Base-by-base conservation (phyloP, 2,113 vertebrate species). In the Shinisaurus crocodilurus region DNA sequence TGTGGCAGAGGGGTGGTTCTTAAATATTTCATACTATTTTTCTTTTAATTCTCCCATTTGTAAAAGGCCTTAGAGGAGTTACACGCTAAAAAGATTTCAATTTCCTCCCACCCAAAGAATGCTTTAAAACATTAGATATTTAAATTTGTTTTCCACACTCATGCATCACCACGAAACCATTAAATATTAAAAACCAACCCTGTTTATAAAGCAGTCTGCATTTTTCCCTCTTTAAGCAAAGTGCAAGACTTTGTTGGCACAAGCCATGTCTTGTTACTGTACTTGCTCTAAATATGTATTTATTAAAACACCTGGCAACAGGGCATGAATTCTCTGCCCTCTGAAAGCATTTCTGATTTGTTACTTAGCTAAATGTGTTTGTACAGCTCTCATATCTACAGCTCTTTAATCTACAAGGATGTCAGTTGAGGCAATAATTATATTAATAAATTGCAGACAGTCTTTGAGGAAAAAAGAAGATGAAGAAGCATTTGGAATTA, bases 401-500 rank as follows among this genome's bases (percentile, higher is more conserved):
- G 94, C 93, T 93, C 89, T 89, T 95, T 96, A 97, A 96, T 94
- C 95, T 90, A 95, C 90, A 94, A 90, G 60, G 92, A 91, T 95
- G 95, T 94, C 96, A 96, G 89, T 57, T 92, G 92, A 95, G 72
- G 90, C 89, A 96, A 93, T 96, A 96, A 96, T 96, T 96, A 95
- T 88, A 95, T 96, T 95, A 96, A 96, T 95, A 96, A 96, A 96
- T 92, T 93, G 87, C 91, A 95, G 94, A 89, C 93, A 95, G 91
- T 89, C 89, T 92, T 95, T 95, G 90, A 93, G 91, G 88, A 93
- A 94, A 91, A 94, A 90, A 95, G 93, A 85, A 96, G 94, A 96
- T 93, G 85, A 82, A 93, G 80, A 96, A 90, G 92, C 93, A 95
- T 93, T 85, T 94, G 92, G 90, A 97, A 96, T 95, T 95, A 95